Evolutionary conservation across 2,797 vertebrate species (phyloP), one percentile per base, ranked within the genome.

Genomic region (Eulemur rubriventer): DNA sequence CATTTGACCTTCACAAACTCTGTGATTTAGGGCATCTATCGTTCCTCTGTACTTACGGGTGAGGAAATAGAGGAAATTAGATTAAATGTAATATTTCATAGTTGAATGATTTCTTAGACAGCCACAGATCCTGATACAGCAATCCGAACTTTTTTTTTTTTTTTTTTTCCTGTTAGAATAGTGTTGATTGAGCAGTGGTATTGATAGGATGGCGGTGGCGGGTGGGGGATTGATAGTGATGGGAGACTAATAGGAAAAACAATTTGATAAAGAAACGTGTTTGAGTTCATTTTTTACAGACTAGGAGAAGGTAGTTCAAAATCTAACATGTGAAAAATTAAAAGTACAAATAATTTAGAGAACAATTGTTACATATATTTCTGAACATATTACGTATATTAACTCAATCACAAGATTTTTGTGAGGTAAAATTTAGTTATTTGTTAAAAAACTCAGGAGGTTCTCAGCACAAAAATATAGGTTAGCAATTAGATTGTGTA

Each of bases 1-100:
- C n/a, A 91, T 75, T 76, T 63, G 61, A 96, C n/a, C 6, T 79
- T 84, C 57, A 91, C 28, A 96, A 78, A 94, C 88, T 84, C 7
- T 80, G 14, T 83, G 4, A 88, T 38, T 6, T 50, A 30, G 1
- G 4, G 0, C 41, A 22, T 52, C 33, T 70, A 8, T 38, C 38
- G 55, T 52, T 88, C 33, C 18, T 91, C 20, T 12, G 2, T 67
- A 69, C 63, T 91, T 95, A 86, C 38, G 63, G 16, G n/a, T 80
- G 26, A 89, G 61, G 43, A 85, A 61, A 67, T 13, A 78, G 20
- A 61, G 7, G 81, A 92, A 69, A 35, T 59, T 14, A 76, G 4
- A 52, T 72, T 33, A 86, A 76, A 43, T 46, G 6, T 78, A 76
- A 50, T 87, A 26, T 86, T 70, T 26, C 6, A 50, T 57, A 70